Percentiles rank a stretch among this genome's conserved stretches.
Evolutionary conservation across 2,113 vertebrate species (phyloP).

Genomic region (Onychostruthus taczanowskii): DNA sequence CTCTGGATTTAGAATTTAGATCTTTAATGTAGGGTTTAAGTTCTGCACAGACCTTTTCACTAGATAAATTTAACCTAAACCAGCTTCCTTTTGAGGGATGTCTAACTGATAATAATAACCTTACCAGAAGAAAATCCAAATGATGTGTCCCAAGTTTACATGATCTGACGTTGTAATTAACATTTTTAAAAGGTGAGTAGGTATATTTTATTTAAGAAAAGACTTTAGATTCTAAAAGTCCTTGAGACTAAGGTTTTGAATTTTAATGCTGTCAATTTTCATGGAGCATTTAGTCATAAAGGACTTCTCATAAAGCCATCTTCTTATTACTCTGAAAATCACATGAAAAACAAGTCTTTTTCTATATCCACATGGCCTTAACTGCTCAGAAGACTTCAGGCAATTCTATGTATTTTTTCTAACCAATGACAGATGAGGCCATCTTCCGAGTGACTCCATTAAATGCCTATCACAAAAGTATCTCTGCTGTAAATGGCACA

Average conservation of each 20-base stretch:
- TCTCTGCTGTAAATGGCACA: not conserved
- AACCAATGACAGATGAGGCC: not conserved
- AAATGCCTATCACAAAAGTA: not conserved
- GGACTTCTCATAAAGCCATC: not conserved
- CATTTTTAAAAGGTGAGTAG: not conserved
- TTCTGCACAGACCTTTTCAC: constrained; percentile 9
- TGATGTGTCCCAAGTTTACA: not conserved
- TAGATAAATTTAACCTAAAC: not conserved
- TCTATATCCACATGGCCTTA: not conserved
- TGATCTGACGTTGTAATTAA: not conserved
- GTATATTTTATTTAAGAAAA: not conserved
- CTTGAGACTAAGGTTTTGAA: constrained; percentile 1
- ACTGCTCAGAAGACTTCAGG: not conserved
- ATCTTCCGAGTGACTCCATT: not conserved
- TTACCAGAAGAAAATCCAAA: constrained; percentile 10
- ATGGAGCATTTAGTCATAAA: constrained; percentile 25
- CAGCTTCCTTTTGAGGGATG: not conserved
- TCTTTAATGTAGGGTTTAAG: not conserved
- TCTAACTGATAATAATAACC: not conserved
- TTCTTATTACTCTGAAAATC: not conserved
- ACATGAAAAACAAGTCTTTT: not conserved
- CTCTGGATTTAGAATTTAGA: not conserved
- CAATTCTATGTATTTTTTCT: not conserved
- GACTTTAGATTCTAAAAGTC: not conserved
- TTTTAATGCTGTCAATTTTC: constrained; percentile 3